A percentile compares a stretch with the other conserved stretches of the same genome.
Conservation (phyloP, 2,888 invertebrate genomes). For the Drosophila cracens region DNA sequence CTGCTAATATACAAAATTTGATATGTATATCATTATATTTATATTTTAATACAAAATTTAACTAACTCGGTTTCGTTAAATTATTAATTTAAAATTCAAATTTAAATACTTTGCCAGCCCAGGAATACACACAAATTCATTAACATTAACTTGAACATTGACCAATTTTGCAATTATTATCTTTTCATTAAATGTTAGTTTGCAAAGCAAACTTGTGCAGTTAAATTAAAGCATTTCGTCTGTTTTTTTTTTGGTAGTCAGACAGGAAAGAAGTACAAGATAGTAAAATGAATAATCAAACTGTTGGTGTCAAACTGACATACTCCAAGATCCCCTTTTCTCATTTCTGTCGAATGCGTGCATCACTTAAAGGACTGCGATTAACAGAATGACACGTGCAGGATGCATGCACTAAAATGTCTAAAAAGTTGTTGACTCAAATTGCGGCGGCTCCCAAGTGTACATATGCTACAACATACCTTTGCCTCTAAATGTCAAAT, state of each 20-base stretch:
- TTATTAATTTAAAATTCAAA: not conserved
- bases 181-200: not conserved
- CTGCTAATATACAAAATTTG: not conserved
- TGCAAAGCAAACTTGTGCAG: slow-evolving; percentile 4
- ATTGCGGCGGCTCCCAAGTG: not conserved
- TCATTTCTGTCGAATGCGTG: not conserved
- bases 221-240: slow-evolving; percentile 6
- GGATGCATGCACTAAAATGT: not conserved
- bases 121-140: not conserved
- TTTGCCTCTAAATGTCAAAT: slow-evolving; percentile 26
- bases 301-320: not conserved
- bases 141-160: too few relatives aligned
- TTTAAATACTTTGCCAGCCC: too few relatives aligned
- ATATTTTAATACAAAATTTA: not conserved
- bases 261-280: too few relatives aligned
- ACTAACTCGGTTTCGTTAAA: not conserved
- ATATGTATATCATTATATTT: not conserved
- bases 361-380: not conserved
- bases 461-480: slow-evolving; percentile 5
- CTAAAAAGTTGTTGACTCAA: not conserved
- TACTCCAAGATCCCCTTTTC: too few relatives aligned
- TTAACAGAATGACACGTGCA: not conserved
- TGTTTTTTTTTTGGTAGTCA: not conserved
- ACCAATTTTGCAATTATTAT: not conserved
- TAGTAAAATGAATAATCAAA: not conserved